Evolutionary conservation across 2,113 vertebrate genomes (phyloP), one percentile per base, ranked within the genome.

Genomic region (Apaloderma vittatum): DNA sequence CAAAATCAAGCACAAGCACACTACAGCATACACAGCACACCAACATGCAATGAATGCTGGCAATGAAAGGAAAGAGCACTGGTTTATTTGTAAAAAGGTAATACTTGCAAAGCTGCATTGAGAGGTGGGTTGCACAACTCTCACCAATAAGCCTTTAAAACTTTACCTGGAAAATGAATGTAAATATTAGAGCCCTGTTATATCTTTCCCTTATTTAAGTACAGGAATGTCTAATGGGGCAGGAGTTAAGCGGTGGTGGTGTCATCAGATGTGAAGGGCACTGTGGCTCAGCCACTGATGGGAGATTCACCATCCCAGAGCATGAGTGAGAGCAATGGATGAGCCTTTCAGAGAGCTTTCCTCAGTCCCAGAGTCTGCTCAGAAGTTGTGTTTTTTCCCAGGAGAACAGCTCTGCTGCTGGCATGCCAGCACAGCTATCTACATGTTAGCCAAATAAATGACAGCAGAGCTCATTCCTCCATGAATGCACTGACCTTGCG

Each of bases 1-100:
- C 59, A 86, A 74, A 97, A 96, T 90, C 72, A 94, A 94, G 34
- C 29, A 68, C 49, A 67, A 84, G 62, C 95, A 88, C 87, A 7
- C 32, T 23, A 49, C 29, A 91, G 58, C 19, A 36, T 58, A n/a
- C 17, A 17, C 20, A 77, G 48, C 68, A 61, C 51, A 27, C 30
- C 0, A 1, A 59, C 48, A 86, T 26, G 43, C 74, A 63, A 71
- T 52, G 13, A 70, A 49, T n/a, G 48, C 54, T 29, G 85, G 66
- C 82, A 79, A 83, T 29, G 5, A 82, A 67, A 11, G 55, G 94
- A 32, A 65, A 46, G 23, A 61, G 20, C 48, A 10, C 36, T 10
- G 32, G 29, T n/a, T 40, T 30, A 6, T 54, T 58, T 66, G 37
- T 30, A 9, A n/a, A 62, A 67, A 88, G 73, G 20, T 58, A 43